phyloP scores from a whole-genome alignment of 2,113 vertebrate genomes.

The Canis aureus region DNA sequence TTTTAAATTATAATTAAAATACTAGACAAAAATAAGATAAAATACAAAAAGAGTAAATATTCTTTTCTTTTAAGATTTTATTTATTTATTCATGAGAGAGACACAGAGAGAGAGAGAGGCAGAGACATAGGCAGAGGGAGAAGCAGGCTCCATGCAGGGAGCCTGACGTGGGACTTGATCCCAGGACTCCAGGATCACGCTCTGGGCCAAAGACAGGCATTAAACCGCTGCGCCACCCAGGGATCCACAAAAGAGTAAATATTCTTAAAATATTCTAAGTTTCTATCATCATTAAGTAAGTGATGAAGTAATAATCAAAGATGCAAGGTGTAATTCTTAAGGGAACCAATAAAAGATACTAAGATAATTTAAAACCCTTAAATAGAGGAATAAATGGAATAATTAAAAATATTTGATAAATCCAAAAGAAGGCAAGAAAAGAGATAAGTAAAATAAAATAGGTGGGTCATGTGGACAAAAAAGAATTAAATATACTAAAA shows the following conservation, averaged over 20 bases:
- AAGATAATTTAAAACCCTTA: background rate
- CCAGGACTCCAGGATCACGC: too few species aligned
- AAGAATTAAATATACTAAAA: background rate
- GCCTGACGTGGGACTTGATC: too few species aligned
- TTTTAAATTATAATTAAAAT: constrained; percentile 22
- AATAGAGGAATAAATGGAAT: background rate
- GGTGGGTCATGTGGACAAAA: background rate
- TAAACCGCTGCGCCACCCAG: too few species aligned
- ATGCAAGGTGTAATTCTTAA: background rate
- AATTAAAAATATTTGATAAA: background rate
- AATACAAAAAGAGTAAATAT: background rate
- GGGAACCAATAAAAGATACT: background rate
- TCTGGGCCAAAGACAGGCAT: too few species aligned
- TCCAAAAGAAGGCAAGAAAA: background rate
- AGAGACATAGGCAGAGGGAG: too few species aligned
- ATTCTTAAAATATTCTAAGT: background rate
- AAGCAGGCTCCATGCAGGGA: too few species aligned
- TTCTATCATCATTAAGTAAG: background rate
- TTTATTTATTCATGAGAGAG: too few species aligned
- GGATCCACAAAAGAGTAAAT: background rate
- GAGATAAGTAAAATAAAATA: background rate
- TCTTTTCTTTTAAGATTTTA: background rate
- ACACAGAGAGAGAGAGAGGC: too few species aligned
- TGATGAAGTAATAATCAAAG: background rate
- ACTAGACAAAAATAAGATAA: background rate